These are phyloP conservation scores for Colletes gigas DNA, from an alignment of 1,140 invertebrate species.

Conservation along the genomic window DNA sequence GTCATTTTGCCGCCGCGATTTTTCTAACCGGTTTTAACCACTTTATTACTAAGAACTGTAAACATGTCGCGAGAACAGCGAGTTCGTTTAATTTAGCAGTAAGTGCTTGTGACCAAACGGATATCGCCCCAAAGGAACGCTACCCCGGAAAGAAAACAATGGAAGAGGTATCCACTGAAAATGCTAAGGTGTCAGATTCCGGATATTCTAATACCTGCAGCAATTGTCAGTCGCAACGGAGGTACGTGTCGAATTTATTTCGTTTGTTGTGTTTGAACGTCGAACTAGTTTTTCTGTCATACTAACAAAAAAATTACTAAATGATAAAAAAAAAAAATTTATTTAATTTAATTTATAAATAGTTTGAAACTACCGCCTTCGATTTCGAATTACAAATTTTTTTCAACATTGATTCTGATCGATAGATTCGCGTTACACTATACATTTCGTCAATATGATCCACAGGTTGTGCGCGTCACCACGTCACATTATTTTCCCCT, in stretches of 20 bases:
- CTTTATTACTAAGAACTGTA: constrained; percentile 5
- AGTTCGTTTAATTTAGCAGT: constrained; percentile 29
- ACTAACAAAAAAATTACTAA: too few species aligned
- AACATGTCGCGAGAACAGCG: constrained; percentile 24
- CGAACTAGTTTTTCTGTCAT: too few species aligned
- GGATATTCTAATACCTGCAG: constrained; percentile 89
- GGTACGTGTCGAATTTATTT: constrained; percentile 79
- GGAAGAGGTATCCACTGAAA: constrained; percentile 81
- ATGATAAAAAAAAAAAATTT: too few species aligned
- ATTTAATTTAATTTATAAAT: too few species aligned
- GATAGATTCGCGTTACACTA: too few species aligned
- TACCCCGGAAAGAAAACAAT: constrained; percentile 63
- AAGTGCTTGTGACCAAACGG: constrained; percentile 27
- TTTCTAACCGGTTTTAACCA: not conserved
- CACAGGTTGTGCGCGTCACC: too few species aligned
- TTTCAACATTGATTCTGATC: not conserved
- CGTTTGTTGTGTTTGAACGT: not conserved
- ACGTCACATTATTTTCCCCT: too few species aligned
- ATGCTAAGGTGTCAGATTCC: constrained; percentile 88
- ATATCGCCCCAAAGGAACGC: constrained; percentile 15
- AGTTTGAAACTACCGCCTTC: constrained; percentile 13
- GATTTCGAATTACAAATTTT: not conserved
- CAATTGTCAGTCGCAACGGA: constrained; percentile 88
- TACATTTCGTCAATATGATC: too few species aligned
- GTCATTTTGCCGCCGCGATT: not conserved